Evolutionary conservation across 2,113 vertebrate genomes (phyloP), one percentile per base, ranked within the genome.

Genomic region (Centrocercus urophasianus): DNA sequence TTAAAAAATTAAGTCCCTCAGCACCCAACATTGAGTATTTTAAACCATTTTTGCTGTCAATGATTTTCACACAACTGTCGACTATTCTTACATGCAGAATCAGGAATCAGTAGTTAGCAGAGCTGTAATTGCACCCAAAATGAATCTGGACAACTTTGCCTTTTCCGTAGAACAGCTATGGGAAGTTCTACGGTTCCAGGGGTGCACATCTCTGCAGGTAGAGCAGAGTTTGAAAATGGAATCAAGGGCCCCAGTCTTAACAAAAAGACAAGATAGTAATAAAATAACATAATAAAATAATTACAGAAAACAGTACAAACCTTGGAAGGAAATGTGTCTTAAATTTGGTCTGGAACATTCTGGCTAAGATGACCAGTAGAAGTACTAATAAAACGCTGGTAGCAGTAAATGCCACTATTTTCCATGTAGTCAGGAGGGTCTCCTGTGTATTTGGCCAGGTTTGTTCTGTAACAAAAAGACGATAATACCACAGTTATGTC

Each of bases 291-390:
- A 54, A 54, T 54, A 30, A 54, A 28, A 54, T 54, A 28, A 54
- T 16, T 54, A n/a, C 38, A 72, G 4, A 32, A 42, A 89, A 11
- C 0, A n/a, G 22, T 72, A 96, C 98, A 75, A 95, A 98, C 98
- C 98, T 98, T 86, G 98, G 90, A 22, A 98, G 98, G 32, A 98
- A 98, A 94, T 97, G 98, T 52, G 98, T 94, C 96, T 99, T 99
- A 95, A 99, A 98, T 97, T 98, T 98, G 88, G 98, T 98, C 96
- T 98, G 98, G 96, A 98, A 98, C 96, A 98, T 98, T 93, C 98
- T 98, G 94, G 97, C 97, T 86, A 98, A 97, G 94, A 99, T 98
- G 93, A 99, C 98, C 13, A 99, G 94, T 18, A 99, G 97, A 79
- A 99, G 94, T 66, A 97, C 98, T 61, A 99, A 96, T 85, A 99